Evolutionary conservation across 1,140 invertebrate genomes (phyloP), one percentile per base, ranked within the genome.

Genomic region (Drosophila sucinea): DNA sequence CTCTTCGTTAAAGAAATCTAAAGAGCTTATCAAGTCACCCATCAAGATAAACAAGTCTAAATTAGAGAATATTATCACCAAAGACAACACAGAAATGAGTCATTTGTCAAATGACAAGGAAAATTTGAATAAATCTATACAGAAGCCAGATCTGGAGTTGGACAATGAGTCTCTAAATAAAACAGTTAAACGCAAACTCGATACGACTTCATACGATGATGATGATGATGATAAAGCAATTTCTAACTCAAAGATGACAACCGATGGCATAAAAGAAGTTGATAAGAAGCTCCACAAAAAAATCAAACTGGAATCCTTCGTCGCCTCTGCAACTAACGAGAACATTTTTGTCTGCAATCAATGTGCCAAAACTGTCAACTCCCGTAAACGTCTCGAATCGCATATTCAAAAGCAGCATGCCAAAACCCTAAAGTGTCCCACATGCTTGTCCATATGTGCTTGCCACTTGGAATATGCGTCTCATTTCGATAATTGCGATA

Each of bases 401-500:
- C 82, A 86, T 29, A 71, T 87, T 2, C n/a, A 29, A 6, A 86
- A 87, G 54, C 73, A 64, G 23, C 82, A 86, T 35, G 11, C 4
- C 7, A 35, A 54, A 3, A 6, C 11, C 4, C 57, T 86, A 0
- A 27, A 41, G 3, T 86, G 82, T 11, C 56, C 68, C 2, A 35
- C 1, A 0, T 86, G 82, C 38, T 0, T 33, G 1, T 1, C 3
- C 0, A 23, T 0, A 17, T 73, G 35, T 6, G 0, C 0, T 4
- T 47, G 11, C 0, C 79, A 38, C 6, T 3, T 40, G 3, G 44
- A 71, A 8, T 86, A 79, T 17, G 33, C 82, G 0, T 32, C 23
- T 2, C 82, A 86, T 30, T 87, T 86, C 30, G 47, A 6, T 2
- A 38, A 51, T 17, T 84, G 81, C 60, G 32, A 10, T 5, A 8